phyloP scores from a whole-genome alignment of 2,888 invertebrate genomes.

The Ectemnius lituratus region DNA sequence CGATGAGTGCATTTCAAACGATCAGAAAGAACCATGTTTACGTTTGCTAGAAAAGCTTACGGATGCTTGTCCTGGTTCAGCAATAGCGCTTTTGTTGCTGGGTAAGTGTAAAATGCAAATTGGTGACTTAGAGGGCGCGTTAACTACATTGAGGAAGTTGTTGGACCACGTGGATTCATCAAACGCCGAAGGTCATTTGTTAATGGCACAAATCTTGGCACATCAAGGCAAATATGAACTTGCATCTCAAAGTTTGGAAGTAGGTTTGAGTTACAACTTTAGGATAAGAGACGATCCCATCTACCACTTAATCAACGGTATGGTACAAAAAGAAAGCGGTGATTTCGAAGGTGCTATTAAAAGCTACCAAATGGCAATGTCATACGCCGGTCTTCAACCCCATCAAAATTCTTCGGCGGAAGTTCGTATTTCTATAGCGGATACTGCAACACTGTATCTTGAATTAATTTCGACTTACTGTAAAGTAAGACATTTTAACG shows the following conservation, averaged over 20 bases:
- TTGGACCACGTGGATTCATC: constrained; percentile 87
- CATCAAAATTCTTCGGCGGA: constrained; percentile 62
- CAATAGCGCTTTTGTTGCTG: constrained; percentile 83
- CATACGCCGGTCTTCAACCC: constrained; percentile 81
- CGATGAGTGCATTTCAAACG: constrained; percentile 6
- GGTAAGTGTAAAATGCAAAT: constrained; percentile 90
- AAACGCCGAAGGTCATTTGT: constrained; percentile 89
- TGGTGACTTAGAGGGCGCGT: constrained; percentile 87
- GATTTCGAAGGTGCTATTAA: constrained; percentile 86
- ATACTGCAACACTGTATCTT: constrained; percentile 91
- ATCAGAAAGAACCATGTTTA: constrained; percentile 37
- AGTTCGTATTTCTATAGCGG: constrained; percentile 78
- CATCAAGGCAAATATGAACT: constrained; percentile 84
- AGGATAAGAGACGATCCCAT: constrained; percentile 93
- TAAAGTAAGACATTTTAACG: constrained; percentile 84
- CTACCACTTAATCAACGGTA: constrained; percentile 92
- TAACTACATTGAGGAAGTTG: constrained; percentile 85
- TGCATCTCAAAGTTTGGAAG: constrained; percentile 92
- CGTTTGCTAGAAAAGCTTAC: constrained; percentile 83
- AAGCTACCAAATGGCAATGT: constrained; percentile 87
- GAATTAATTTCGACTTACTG: constrained; percentile 91
- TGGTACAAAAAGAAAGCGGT: constrained; percentile 87
- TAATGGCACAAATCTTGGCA: constrained; percentile 92
- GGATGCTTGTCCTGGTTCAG: constrained; percentile 90
- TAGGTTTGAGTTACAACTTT: constrained; percentile 95